Evolutionary conservation across 2,113 vertebrate species (phyloP), one percentile per base, ranked within the genome.

Genomic region (Glareola pratincola): DNA sequence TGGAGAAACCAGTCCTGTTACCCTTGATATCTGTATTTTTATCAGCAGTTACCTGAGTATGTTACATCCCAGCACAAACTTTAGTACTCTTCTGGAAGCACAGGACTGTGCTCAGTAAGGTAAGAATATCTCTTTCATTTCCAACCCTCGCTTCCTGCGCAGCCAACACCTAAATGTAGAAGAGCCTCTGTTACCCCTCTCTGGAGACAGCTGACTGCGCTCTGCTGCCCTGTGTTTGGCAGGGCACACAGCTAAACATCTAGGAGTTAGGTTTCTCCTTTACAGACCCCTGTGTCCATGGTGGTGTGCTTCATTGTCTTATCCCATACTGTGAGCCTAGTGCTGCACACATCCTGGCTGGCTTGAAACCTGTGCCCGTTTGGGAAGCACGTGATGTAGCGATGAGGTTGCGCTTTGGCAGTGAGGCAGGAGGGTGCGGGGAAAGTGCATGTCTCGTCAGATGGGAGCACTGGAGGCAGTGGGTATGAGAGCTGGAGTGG

Each of bases 391-490:
- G 41, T 36, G 63, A 48, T 2, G 1, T 11, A 26, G 48, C 26
- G 12, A 37, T 8, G 36, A 69, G 41, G 7, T 37, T 12, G 36
- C 56, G 43, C 26, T 75, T 68, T 16, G 9, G 18, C 32, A 29
- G 15, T 14, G 32, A 56, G 30, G 12, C 9, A 20, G 27, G 50
- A 57, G 12, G 5, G 10, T 26, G 12, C 0, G 0, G 23, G 19
- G 41, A 71, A 66, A 48, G 16, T 2, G 24, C 5, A 4, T 0
- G 57, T 30, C 37, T 57, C 1, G 1, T 62, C 26, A 7, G 54
- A 36, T 5, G 1, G 34, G 20, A 51, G 15, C 14, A 17, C 10
- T 3, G 7, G 14, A 71, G 71, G 43, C 41, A 71, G 56, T 16
- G 48, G 41, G 60, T 27, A 7, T 24, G 9, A 23, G 24, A 69